Conservation (phyloP, 2,113 vertebrate genomes). For the Anolis carolinensis region DNA sequence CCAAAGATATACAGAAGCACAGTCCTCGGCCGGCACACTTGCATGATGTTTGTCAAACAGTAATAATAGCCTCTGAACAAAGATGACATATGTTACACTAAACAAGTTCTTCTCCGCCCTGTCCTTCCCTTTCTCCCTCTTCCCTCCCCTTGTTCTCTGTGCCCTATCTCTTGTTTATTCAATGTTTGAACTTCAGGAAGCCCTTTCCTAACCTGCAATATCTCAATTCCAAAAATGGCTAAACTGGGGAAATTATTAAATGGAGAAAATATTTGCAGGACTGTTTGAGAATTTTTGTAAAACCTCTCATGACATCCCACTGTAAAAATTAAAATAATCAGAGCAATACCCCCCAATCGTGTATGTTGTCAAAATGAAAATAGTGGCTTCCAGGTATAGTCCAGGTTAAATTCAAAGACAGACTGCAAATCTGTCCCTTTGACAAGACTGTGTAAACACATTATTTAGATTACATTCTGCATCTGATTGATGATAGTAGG, state of each 20-base stretch:
- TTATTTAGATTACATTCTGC: constrained; percentile 62
- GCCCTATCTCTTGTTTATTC: constrained; percentile 70
- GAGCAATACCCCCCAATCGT: constrained; percentile 58
- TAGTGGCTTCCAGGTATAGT: constrained; percentile 48
- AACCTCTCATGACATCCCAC: constrained; percentile 58
- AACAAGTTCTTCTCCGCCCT: constrained; percentile 60
- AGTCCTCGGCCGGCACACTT: constrained; percentile 28
- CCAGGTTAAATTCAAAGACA: constrained; percentile 44
- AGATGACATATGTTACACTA: constrained; percentile 63
- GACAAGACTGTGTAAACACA: constrained; percentile 52
- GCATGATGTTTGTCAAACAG: constrained; percentile 58
- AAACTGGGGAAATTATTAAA: constrained; percentile 56
- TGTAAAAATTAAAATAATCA: constrained; percentile 59
- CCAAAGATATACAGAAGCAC: constrained; percentile 15
- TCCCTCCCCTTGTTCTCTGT: not conserved
- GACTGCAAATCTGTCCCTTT: constrained; percentile 50
- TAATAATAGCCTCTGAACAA: constrained; percentile 49
- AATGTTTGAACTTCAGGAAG: constrained; percentile 68
- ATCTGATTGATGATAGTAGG: constrained; percentile 69
- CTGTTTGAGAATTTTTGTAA: constrained; percentile 57
- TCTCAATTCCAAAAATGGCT: constrained; percentile 48
- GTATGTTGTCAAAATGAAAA: constrained; percentile 61
- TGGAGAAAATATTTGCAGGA: constrained; percentile 68
- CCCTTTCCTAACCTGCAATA: constrained; percentile 62
- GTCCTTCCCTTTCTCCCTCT: not conserved